phyloP scores from a whole-genome alignment of 2,113 vertebrate genomes.

The Manacus vitellinus region DNA sequence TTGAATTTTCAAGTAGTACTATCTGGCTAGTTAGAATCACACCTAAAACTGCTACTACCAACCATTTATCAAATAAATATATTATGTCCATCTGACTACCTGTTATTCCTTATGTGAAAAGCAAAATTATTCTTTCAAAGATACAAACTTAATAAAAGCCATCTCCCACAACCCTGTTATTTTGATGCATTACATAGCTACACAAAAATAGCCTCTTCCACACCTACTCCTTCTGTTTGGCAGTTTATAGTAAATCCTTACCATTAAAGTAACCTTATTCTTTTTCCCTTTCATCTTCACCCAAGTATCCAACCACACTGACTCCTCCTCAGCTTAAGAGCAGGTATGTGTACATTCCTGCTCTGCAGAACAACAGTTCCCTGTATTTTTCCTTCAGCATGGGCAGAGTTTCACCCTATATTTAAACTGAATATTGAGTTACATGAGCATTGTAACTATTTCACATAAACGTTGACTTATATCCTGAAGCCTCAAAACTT shows the following conservation, averaged over 20 bases:
- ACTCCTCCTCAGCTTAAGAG: constrained; percentile 46
- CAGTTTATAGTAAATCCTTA: constrained; percentile 24
- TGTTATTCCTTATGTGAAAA: not conserved
- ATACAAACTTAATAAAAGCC: constrained; percentile 32
- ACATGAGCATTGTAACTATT: not conserved
- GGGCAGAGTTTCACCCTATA: not conserved
- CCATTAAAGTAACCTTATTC: constrained; percentile 35
- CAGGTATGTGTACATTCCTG: constrained; percentile 35
- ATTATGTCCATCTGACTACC: not conserved
- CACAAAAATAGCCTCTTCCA: constrained; percentile 37
- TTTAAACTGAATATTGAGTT: constrained; percentile 5
- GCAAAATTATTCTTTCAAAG: constrained; percentile 10
- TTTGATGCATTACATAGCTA: not conserved
- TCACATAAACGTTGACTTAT: not conserved
- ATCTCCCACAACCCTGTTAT: not conserved
- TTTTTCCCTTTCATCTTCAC: constrained; percentile 51
- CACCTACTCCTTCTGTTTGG: constrained; percentile 35
- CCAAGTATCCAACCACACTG: constrained; percentile 33
- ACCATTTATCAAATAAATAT: not conserved
- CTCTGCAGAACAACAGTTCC: not conserved
- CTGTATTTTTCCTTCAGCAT: not conserved
- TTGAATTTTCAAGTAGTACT: not conserved
- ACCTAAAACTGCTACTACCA: not conserved
- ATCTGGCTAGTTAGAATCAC: not conserved
- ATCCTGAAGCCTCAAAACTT: constrained; percentile 26